Base-by-base conservation (phyloP, 2,888 invertebrate genomes). In the Cenopis cana region DNA sequence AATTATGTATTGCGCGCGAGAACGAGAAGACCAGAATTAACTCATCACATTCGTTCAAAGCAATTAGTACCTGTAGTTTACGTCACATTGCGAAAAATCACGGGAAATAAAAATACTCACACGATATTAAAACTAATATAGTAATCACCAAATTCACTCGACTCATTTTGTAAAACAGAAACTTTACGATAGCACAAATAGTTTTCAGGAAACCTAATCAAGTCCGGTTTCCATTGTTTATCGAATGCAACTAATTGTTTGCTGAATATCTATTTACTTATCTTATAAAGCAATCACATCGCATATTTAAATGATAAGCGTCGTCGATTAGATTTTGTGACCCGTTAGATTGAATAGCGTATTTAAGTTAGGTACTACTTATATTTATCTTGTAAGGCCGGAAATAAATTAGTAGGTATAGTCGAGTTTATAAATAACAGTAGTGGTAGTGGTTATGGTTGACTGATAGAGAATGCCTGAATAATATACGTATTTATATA, bases 61-160 rank as follows among this genome's bases (percentile, higher is more conserved):
- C 24, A 24, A 24, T 24, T 24, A 24, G 24, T 24, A 38, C 38
- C 38, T 24, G 0, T 54, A 54, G 12, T 3, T 14, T 3, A 24
- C 4, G 12, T 12, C 5, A 5, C 6, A 20, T 52, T 54, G 24
- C 0, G 9, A 54, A 54, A 29, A 54, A 6, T n/a, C 14, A 54
- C 12, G 14, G 41, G n/a, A 50, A 56, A 52, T 56, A 0, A n/a
- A 46, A 73, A 50, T 73, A 78, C 78, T 78, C 72, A 78, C 78
- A 74, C 18, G 73, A 75, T 11, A 75, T 50, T 52, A 77, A 17
- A 46, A 76, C 24, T 17, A 61, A 20, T 20, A 50, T 65, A 38
- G 68, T 55, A 36, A 77, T 38, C 62, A 74, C 56, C 18, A 76
- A 59, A 65, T 73, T 67, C 14, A 56, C 64, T 38, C 68, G 71